These are phyloP conservation scores for Cephus pulcher DNA, from an alignment of 2,888 invertebrate species.

Conservation along the genomic window DNA sequence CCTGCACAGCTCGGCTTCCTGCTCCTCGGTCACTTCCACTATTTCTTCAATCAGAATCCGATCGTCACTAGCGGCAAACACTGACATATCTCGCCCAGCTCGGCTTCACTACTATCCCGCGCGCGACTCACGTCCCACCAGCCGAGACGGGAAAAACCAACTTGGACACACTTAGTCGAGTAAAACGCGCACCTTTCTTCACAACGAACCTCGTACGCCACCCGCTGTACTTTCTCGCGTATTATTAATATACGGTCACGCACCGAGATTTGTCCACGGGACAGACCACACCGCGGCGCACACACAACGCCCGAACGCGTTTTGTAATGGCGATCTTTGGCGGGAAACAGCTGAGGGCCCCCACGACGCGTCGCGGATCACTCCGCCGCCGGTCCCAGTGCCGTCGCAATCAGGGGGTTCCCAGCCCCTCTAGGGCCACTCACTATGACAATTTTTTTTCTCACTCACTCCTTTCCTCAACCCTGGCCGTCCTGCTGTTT, in stretches of 20 bases:
- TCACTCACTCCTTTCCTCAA: conserved; percentile 1
- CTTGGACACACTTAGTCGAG: neutral
- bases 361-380: conserved; percentile 51
- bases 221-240: neutral
- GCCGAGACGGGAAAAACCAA: conserved; percentile 26
- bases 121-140: conserved; percentile 37
- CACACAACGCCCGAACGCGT: conserved; percentile 67
- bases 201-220: neutral
- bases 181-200: neutral
- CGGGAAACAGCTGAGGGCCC: conserved; percentile 78
- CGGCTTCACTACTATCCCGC: conserved; percentile 27
- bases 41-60: conserved; percentile 69
- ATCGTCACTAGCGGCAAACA: conserved; percentile 69
- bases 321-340: conserved; percentile 76
- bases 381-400: conserved; percentile 46
- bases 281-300: conserved; percentile 69
- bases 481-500: neutral
- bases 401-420: conserved; percentile 20
- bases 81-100: conserved; percentile 68
- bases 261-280: conserved; percentile 61
- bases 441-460: neutral
- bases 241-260: conserved; percentile 23
- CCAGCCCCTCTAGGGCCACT: neutral
- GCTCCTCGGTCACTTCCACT: conserved; percentile 69
- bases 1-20: conserved; percentile 60